Base-by-base conservation (phyloP, 2,113 vertebrate genomes). In the Pelvicachromis taeniatus region DNA sequence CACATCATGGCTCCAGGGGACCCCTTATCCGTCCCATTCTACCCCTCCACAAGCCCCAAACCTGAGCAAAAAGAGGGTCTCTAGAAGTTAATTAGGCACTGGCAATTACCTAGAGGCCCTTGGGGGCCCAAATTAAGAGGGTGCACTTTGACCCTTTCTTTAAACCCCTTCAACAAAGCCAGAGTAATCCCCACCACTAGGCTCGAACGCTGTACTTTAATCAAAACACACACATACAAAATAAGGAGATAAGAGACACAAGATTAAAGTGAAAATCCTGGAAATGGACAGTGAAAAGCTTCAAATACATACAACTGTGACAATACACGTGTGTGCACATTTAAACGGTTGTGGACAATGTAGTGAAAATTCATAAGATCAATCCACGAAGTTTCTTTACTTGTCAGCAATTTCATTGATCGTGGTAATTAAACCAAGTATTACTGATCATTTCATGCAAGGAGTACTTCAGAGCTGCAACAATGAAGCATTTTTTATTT, bases 71-170 rank as follows among this genome's bases (percentile, higher is more conserved):
- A 85, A 93, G 61, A 92, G 73, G 86, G 78, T 83, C 53, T 83
- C 86, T 68, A 73, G 88, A 93, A 93, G 92, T 95, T 94, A 94
- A 97, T 96, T 95, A 96, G 94, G 87, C 90, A 88, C 90, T 86
- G 91, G 88, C 96, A 96, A 96, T 96, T 96, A 96, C 95, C 95
- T 94, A 95, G 85, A 88, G 92, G 87, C 94, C 92, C 94, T 92
- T 83, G 80, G 94, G 90, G 93, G 92, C 91, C 91, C 89, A 95
- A 95, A 96, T 95, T 95, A 96, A 94, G 93, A 91, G 81, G 80
- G 80, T 91, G 95, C 92, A 94, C 96, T 96, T 92, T 95, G 95
- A 95, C 95, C 95, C 86, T 92, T 83, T 89, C 94, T 89, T 93
- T 52, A 92, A 94, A 90, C 82, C 90, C 91, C 87, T 93, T 92